Evolutionary conservation across 2,797 vertebrate species (phyloP).

Genomic region (Myotis vivesi): DNA sequence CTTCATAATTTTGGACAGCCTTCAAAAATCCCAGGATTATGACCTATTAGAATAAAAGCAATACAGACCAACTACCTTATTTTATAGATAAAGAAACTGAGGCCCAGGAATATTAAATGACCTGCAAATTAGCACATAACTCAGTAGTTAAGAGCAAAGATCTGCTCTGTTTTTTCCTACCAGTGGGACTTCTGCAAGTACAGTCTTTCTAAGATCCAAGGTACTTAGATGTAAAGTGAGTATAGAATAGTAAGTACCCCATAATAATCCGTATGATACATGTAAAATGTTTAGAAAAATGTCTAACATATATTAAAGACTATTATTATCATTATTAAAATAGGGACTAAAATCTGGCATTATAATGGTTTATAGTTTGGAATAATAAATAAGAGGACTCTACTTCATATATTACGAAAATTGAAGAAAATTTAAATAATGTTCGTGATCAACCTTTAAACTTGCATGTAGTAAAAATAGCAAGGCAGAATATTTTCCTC

Average conservation of each 20-base stretch:
- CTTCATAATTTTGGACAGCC: not conserved
- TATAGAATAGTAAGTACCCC: not conserved
- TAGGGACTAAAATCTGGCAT: not conserved
- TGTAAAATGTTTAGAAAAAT: slow-evolving; percentile 13
- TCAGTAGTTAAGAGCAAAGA: not conserved
- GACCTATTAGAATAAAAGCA: slow-evolving; percentile 33
- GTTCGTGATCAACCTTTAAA: not conserved
- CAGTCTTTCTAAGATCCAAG: not conserved
- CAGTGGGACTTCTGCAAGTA: not conserved
- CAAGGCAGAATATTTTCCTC: not conserved
- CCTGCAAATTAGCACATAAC: not conserved
- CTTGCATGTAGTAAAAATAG: not conserved
- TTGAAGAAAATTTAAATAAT: not conserved
- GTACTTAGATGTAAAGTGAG: not conserved
- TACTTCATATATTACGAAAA: not conserved
- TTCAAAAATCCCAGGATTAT: not conserved
- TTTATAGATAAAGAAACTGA: slow-evolving; percentile 29
- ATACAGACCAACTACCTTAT: not conserved
- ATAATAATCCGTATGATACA: not conserved
- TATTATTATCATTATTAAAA: not conserved
- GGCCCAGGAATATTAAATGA: not conserved
- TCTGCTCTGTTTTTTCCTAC: not conserved
- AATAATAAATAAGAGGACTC: not conserved
- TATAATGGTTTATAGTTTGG: not conserved
- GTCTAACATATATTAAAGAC: not conserved